Conservation (phyloP, 2,888 invertebrate genomes). For the Nemoura dubitans region DNA sequence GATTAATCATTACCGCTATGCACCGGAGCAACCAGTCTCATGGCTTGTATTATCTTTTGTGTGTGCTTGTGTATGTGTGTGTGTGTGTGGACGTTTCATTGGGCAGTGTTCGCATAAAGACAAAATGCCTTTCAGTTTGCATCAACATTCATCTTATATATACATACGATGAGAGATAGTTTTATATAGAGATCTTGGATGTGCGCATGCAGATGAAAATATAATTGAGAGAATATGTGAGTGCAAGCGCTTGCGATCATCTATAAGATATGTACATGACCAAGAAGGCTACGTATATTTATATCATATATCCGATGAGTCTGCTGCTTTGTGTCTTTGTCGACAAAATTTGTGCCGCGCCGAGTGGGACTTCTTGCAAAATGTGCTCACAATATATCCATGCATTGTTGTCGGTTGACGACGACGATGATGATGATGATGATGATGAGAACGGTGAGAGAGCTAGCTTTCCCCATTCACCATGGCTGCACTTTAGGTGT, state of each 20-base stretch:
- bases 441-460: background rate
- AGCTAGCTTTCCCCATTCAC: background rate
- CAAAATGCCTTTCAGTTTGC: background rate
- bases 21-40: background rate
- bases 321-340: background rate
- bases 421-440: background rate
- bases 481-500: background rate
- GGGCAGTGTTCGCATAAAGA: background rate
- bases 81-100: background rate
- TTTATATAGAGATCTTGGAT: background rate
- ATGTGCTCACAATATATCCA: background rate
- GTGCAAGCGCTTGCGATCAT: background rate
- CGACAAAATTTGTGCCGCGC: constrained; percentile 7
- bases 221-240: background rate
- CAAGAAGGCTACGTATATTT: background rate
- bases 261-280: background rate
- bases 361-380: background rate
- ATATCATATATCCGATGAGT: background rate
- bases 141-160: background rate
- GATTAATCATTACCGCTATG: background rate
- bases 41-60: background rate
- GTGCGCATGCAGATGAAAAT: background rate
- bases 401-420: background rate
- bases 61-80: background rate
- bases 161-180: too few relatives aligned